phyloP scores from a whole-genome alignment of 2,888 invertebrate genomes.

The Callyntrura guangdongensis region DNA sequence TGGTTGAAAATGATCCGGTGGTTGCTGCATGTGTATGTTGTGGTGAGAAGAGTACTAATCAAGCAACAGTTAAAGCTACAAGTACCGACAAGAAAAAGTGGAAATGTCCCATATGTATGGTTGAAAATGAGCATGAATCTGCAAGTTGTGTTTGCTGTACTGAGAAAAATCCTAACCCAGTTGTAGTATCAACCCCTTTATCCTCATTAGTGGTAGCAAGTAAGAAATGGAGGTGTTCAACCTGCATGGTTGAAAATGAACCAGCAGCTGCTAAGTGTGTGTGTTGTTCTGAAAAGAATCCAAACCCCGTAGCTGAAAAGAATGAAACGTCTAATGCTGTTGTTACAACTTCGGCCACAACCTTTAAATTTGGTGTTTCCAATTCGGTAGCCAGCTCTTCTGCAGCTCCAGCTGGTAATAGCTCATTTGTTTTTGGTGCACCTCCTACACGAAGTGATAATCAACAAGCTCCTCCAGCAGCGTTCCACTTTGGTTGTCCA shows the following conservation, averaged over 20 bases:
- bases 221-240: constrained; percentile 78
- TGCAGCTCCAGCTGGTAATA: constrained; percentile 21
- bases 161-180: constrained; percentile 66
- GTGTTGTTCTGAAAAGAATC: constrained; percentile 78
- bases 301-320: constrained; percentile 47
- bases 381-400: background rate
- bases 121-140: constrained; percentile 63
- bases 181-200: background rate
- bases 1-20: constrained; percentile 57
- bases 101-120: constrained; percentile 76
- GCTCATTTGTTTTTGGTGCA: constrained; percentile 59
- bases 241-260: constrained; percentile 76
- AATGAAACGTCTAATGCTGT: constrained; percentile 13
- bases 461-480: constrained; percentile 11
- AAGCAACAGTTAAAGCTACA: background rate
- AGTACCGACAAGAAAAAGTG: constrained; percentile 65
- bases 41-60: constrained; percentile 66
- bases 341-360: constrained; percentile 35
- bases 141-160: constrained; percentile 69
- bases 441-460: constrained; percentile 29
- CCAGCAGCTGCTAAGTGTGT: constrained; percentile 60
- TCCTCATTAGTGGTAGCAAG: background rate
- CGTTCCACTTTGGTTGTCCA: constrained; percentile 64
- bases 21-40: constrained; percentile 70
- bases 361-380: constrained; percentile 76